These are phyloP conservation scores for Malurus melanocephalus DNA, from an alignment of 2,113 vertebrate genomes.

Conservation along the genomic window DNA sequence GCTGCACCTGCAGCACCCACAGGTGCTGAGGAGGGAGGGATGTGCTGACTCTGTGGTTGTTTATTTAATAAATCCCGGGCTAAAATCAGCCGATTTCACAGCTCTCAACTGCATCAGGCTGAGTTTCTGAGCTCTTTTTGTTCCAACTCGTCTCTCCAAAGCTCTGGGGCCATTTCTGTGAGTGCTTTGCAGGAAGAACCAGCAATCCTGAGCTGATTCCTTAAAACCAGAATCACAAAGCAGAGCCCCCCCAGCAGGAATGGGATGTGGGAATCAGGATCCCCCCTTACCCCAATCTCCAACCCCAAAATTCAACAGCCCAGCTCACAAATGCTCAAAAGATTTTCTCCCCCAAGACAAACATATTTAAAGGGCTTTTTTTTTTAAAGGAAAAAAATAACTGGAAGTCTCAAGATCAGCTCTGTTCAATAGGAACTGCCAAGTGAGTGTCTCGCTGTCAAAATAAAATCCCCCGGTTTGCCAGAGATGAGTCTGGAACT, in stretches of 20 bases:
- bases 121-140: neutral
- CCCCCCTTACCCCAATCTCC: neutral
- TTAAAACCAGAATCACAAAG: neutral
- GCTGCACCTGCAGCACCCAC: neutral
- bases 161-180: neutral
- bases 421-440: neutral
- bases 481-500: neutral
- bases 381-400: neutral
- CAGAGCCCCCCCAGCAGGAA: neutral
- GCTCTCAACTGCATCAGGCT: neutral
- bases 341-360: neutral
- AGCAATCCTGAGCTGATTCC: neutral
- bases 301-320: neutral
- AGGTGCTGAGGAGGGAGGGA: neutral
- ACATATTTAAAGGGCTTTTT: neutral
- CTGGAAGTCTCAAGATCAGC: neutral
- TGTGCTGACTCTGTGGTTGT: rapidly evolving
- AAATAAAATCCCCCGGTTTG: neutral
- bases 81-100: neutral
- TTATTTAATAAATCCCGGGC: neutral
- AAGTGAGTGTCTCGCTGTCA: neutral
- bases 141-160: neutral
- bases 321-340: neutral
- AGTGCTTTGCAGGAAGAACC: neutral
- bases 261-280: neutral